phyloP scores from a whole-genome alignment of 2,797 vertebrate genomes.

The Vespertilio murinus region DNA sequence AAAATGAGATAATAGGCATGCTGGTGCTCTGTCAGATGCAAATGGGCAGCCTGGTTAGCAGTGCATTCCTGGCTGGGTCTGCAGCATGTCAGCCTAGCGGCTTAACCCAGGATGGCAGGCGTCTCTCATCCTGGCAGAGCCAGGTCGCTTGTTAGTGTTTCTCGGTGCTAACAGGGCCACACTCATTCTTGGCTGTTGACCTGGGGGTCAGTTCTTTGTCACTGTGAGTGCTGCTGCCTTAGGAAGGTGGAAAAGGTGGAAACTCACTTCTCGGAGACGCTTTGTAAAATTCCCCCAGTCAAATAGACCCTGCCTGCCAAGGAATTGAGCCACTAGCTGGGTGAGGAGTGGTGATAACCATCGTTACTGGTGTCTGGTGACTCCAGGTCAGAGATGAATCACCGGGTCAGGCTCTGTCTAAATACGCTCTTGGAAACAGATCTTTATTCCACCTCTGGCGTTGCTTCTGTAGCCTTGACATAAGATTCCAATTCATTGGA shows the following conservation, averaged over 20 bases:
- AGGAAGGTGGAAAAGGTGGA: conserved; percentile 79
- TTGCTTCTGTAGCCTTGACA: conserved; percentile 55
- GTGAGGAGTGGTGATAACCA: conserved; percentile 52
- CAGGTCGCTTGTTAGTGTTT: neutral
- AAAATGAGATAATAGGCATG: neutral
- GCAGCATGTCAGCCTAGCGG: neutral
- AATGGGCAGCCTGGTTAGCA: neutral
- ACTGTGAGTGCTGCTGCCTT: conserved; percentile 75
- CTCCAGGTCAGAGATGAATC: conserved; percentile 70
- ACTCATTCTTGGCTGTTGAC: conserved; percentile 3
- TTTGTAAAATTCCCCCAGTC: conserved; percentile 77
- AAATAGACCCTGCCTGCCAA: conserved; percentile 69
- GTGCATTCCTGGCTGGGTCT: neutral
- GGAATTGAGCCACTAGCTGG: conserved; percentile 68
- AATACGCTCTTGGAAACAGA: conserved; percentile 69
- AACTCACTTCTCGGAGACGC: conserved; percentile 76
- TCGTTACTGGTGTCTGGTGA: conserved; percentile 72
- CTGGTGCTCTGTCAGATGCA: neutral
- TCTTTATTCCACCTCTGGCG: conserved; percentile 67
- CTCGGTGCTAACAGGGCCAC: neutral
- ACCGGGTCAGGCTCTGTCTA: conserved; percentile 69
- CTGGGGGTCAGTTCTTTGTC: conserved; percentile 79
- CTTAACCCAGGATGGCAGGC: neutral
- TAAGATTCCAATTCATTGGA: conserved; percentile 29
- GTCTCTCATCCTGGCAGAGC: neutral